phyloP scores from a whole-genome alignment of 2,113 vertebrate genomes.

The Phalacrocorax brasilianus region DNA sequence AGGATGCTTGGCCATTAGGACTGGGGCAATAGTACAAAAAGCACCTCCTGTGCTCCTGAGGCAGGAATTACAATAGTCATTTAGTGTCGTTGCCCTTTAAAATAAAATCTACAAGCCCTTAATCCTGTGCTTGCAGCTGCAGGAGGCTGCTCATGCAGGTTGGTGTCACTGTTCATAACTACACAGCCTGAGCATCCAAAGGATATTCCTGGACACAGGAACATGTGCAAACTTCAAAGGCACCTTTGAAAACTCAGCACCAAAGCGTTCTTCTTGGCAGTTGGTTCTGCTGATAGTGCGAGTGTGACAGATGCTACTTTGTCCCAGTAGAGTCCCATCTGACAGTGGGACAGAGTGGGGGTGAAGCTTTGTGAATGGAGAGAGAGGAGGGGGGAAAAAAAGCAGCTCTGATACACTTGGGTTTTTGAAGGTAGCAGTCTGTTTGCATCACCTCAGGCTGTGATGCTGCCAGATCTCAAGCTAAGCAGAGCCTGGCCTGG shows the following conservation, averaged over 20 bases:
- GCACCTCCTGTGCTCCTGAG: background rate
- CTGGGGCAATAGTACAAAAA: background rate
- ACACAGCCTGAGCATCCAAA: background rate
- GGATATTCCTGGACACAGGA: background rate
- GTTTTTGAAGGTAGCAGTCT: background rate
- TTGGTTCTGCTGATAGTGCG: background rate
- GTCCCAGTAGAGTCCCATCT: background rate
- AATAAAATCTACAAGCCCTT: background rate
- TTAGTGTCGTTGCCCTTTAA: background rate
- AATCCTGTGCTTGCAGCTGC: background rate
- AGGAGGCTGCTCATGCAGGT: background rate
- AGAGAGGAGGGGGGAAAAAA: no score
- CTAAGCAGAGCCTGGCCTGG: background rate
- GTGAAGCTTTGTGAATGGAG: background rate
- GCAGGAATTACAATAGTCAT: background rate
- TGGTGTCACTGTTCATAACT: background rate
- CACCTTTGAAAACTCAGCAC: constrained; percentile 16
- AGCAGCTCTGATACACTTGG: background rate
- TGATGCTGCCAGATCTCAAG: background rate
- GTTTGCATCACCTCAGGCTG: background rate
- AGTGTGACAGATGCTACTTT: constrained; percentile 6
- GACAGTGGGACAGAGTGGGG: background rate
- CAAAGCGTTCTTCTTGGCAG: background rate
- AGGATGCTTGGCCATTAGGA: background rate
- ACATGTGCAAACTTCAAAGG: background rate